These are phyloP conservation scores for Cygnus olor DNA, from an alignment of 2,797 vertebrate genomes.

Conservation along the genomic window DNA sequence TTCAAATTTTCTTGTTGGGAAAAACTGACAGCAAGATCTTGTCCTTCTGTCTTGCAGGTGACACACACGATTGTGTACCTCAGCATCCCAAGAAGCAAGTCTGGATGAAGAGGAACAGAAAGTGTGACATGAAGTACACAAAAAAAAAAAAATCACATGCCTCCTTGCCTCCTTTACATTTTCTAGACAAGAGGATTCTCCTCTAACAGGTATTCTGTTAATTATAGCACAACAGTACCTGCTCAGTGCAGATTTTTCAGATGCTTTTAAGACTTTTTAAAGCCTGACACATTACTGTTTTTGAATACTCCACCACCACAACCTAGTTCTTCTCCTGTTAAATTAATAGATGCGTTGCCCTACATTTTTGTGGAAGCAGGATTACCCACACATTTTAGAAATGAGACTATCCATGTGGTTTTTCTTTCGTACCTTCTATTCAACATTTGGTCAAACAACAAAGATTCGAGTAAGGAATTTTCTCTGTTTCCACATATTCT, in stretches of 20 bases:
- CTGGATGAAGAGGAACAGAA: neutral
- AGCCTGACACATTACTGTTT: neutral
- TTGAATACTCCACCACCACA: neutral
- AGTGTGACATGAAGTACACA: neutral
- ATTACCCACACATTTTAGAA: neutral
- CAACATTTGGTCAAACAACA: neutral
- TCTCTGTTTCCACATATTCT: neutral
- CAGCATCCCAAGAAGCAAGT: neutral
- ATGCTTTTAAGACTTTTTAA: neutral
- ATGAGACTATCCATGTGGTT: neutral
- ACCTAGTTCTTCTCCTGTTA: neutral
- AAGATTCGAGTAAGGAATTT: neutral
- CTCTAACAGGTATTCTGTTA: fast-evolving
- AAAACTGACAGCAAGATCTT: slow-evolving; percentile 6
- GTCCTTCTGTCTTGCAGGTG: neutral
- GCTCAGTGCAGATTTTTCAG: neutral
- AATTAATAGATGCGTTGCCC: neutral
- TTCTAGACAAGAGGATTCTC: neutral
- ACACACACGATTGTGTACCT: neutral
- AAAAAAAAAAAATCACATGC: neutral
- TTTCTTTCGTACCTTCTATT: neutral
- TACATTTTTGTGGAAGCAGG: neutral
- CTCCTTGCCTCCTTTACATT: neutral
- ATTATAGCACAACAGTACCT: neutral
- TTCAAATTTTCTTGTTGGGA: neutral